Conservation (phyloP, 2,113 vertebrate species). For the Petrocephalus microphthalmus region DNA sequence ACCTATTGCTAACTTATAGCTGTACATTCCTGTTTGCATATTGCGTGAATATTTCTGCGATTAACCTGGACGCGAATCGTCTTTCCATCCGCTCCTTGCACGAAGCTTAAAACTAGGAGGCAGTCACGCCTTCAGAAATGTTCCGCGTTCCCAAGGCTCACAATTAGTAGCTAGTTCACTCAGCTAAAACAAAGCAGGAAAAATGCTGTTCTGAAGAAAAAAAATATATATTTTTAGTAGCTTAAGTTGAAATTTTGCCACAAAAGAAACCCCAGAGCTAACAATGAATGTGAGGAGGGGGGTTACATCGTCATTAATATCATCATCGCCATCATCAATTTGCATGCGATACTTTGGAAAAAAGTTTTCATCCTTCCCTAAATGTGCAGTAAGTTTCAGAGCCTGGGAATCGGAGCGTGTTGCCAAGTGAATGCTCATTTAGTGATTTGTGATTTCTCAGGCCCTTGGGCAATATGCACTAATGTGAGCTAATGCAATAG, state of each 20-base stretch:
- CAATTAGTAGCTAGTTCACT: slow-evolving; percentile 16
- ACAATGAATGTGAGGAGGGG: slow-evolving; percentile 19
- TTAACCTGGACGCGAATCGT: not conserved
- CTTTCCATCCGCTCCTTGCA: not conserved
- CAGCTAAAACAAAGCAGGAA: slow-evolving; percentile 9
- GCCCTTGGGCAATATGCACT: slow-evolving; percentile 73
- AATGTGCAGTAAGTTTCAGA: slow-evolving; percentile 42
- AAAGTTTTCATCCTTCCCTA: not conserved
- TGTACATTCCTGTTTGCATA: not conserved
- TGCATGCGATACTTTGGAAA: not conserved
- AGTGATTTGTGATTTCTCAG: slow-evolving; percentile 68
- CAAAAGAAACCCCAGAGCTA: slow-evolving; percentile 37
- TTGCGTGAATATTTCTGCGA: not conserved
- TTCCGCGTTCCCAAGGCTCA: not conserved
- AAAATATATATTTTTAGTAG: slow-evolving; percentile 26
- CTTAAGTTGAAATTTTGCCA: slow-evolving; percentile 35
- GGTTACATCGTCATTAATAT: not conserved
- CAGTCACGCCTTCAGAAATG: not conserved
- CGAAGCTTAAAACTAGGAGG: not conserved
- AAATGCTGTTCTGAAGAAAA: slow-evolving; percentile 16
- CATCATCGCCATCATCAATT: slow-evolving; percentile 17
- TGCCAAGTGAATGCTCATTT: slow-evolving; percentile 75
- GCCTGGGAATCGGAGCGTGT: slow-evolving; percentile 60
- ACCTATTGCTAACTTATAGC: not conserved
- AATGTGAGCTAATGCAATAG: slow-evolving; percentile 81